A percentile compares a stretch with the other conserved stretches of the same genome.
phyloP scores from a whole-genome alignment of 2,888 invertebrate species.

The Drosophila robusta region DNA sequence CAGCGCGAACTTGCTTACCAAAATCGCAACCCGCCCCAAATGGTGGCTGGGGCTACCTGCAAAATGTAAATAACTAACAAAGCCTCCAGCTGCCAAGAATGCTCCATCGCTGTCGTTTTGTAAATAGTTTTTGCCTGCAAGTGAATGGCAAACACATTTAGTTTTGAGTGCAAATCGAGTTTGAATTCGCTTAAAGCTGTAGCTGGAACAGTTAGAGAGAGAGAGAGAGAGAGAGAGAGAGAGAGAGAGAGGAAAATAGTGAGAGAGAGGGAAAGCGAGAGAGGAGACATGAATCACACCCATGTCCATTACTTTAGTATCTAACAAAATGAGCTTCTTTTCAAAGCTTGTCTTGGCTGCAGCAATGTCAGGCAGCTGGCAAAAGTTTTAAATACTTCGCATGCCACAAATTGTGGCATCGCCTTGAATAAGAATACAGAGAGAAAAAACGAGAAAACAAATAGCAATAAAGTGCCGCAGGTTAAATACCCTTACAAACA shows the following conservation, averaged over 20 bases:
- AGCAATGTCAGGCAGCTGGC: slow-evolving; percentile 5
- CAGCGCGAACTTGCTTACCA: slow-evolving; percentile 1
- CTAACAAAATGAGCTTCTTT: slow-evolving; percentile 8
- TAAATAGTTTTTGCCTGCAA: slow-evolving; percentile 71
- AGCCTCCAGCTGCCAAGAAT: slow-evolving; percentile 51
- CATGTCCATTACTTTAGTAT: slow-evolving; percentile 4
- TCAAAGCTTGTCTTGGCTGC: neutral
- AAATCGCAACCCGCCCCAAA: too few relatives aligned
- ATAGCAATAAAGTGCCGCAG: too few relatives aligned
- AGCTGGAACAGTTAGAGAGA: slow-evolving; percentile 20
- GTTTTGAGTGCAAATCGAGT: slow-evolving; percentile 76
- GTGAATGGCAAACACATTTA: slow-evolving; percentile 78
- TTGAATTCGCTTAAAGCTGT: slow-evolving; percentile 69
- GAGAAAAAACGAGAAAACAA: neutral
- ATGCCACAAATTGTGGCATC: slow-evolving; percentile 14
- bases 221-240: neutral
- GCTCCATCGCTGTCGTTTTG: slow-evolving; percentile 36
- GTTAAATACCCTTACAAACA: too few relatives aligned
- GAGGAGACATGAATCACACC: neutral
- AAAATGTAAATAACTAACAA: slow-evolving; percentile 67
- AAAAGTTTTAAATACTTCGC: slow-evolving; percentile 26
- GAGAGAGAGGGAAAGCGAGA: neutral
- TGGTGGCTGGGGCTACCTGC: slow-evolving; percentile 15
- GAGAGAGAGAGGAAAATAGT: too few relatives aligned
- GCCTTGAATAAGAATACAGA: neutral